Base-by-base conservation (phyloP, 2,797 vertebrate genomes). In the Enteromius afrohamiltoni region DNA sequence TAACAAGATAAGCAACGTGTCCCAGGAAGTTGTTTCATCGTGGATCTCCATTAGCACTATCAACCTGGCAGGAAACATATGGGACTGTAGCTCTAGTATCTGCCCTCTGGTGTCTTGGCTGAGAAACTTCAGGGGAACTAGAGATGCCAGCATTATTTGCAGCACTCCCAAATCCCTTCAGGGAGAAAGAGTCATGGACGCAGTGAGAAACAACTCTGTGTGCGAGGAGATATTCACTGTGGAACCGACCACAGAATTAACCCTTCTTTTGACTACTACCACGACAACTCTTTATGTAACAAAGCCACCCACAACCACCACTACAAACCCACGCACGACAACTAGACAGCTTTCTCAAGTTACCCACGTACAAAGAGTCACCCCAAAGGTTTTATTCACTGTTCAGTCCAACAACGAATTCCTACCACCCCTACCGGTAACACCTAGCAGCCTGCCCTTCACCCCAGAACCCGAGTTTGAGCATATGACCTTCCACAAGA, bases 401-500 rank as follows among this genome's bases (percentile, higher is more conserved):
- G 91, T 89, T 80, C 86, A 91, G 31, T 92, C 93, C 2, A 82
- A 88, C 75, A 85, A 84, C 69, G 83, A 89, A 14, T 93, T 92
- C 0, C 90, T 76, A 0, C 3, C 10, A 51, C 95, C 92, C 81
- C 92, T 95, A 77, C 79, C 87, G 4, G 81, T 74, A 0, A 64
- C 86, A 6, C 93, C 95, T 1, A 89, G 92, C 0, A 93, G 86
- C 16, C 86, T 92, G 69, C 92, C 94, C 0, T 92, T 94, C 0
- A 92, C 93, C 23, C 90, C 95, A 6, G 97, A 98, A 87, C 94
- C 95, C 9, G 96, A 96, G 23, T 97, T 97, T 4, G 97, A 98
- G 91, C 96, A 97, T 42, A 96, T 99, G 92, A 96, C 97, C 26
- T 98, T 99, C 88, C 98, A 99, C 92, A 99, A 99, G 92, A 98